Evolutionary conservation across 2,888 invertebrate genomes (phyloP).

Genomic region (Diaphora mendica): DNA sequence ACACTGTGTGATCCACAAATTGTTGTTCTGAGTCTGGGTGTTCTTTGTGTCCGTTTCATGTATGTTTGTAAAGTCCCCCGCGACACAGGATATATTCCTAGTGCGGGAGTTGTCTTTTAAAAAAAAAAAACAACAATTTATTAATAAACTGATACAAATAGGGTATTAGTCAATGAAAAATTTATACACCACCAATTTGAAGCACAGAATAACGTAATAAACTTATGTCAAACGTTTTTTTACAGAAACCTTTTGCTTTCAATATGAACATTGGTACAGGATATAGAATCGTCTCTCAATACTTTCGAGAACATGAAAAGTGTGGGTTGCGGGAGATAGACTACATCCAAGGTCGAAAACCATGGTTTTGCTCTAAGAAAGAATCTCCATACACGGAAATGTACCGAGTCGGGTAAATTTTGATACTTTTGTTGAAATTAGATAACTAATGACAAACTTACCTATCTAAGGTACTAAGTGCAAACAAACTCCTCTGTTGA

Average conservation of each 20-base stretch:
- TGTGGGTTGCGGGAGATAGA: slow-evolving; percentile 89
- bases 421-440: background rate
- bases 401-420: slow-evolving; percentile 85
- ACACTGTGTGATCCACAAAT: too few relatives aligned
- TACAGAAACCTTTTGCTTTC: slow-evolving; percentile 87
- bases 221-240: too few relatives aligned
- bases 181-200: too few relatives aligned
- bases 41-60: too few relatives aligned
- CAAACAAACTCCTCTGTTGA: background rate
- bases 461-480: background rate
- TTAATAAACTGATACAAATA: too few relatives aligned
- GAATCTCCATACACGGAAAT: slow-evolving; percentile 86
- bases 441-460: background rate
- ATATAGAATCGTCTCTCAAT: slow-evolving; percentile 87
- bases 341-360: slow-evolving; percentile 80
- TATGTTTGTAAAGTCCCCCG: too few relatives aligned
- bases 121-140: too few relatives aligned
- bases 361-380: slow-evolving; percentile 85
- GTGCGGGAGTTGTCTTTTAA: too few relatives aligned
- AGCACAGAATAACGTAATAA: too few relatives aligned
- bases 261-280: slow-evolving; percentile 87
- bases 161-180: too few relatives aligned
- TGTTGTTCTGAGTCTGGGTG: too few relatives aligned
- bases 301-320: slow-evolving; percentile 89
- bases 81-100: too few relatives aligned